phyloP scores from a whole-genome alignment of 2,888 invertebrate genomes.

The Polydrusus tereticollis region DNA sequence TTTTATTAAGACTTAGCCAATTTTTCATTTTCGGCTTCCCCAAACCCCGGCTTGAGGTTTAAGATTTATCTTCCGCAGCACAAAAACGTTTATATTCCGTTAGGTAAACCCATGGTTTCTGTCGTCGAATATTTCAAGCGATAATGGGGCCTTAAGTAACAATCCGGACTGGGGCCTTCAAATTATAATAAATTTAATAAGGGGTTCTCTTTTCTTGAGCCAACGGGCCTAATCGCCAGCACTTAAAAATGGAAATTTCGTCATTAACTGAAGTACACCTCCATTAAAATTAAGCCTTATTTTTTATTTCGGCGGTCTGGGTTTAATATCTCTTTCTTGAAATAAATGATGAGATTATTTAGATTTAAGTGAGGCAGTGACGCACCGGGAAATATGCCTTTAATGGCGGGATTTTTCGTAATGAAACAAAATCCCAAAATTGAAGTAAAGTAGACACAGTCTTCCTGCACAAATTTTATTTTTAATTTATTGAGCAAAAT shows the following conservation, averaged over 20 bases:
- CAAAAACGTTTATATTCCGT: neutral
- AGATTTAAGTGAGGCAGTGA: slow-evolving; percentile 38
- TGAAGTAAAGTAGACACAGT: no score
- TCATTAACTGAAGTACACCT: slow-evolving; percentile 43
- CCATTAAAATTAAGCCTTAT: slow-evolving; percentile 49
- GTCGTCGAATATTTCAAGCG: slow-evolving; percentile 9
- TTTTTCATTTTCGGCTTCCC: neutral
- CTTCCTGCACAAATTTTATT: no score
- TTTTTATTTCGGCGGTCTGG: slow-evolving; percentile 45
- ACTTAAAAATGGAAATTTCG: slow-evolving; percentile 50
- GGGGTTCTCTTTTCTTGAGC: slow-evolving; percentile 30
- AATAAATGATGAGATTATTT: slow-evolving; percentile 48
- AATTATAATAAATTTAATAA: slow-evolving; percentile 49
- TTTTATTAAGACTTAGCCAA: no score
- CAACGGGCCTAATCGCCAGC: slow-evolving; percentile 43
- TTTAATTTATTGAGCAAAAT: no score
- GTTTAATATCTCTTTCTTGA: slow-evolving; percentile 45
- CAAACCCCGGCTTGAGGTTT: neutral
- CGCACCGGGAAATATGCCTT: slow-evolving; percentile 23
- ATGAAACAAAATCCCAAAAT: neutral
- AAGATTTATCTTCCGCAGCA: neutral
- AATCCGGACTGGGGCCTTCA: slow-evolving; percentile 4
- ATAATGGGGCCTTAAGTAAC: slow-evolving; percentile 16
- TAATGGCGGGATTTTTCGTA: neutral
- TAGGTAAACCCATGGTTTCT: slow-evolving; percentile 3